Base-by-base conservation (phyloP, 1,140 invertebrate genomes). In the Polypedilum pembai region DNA sequence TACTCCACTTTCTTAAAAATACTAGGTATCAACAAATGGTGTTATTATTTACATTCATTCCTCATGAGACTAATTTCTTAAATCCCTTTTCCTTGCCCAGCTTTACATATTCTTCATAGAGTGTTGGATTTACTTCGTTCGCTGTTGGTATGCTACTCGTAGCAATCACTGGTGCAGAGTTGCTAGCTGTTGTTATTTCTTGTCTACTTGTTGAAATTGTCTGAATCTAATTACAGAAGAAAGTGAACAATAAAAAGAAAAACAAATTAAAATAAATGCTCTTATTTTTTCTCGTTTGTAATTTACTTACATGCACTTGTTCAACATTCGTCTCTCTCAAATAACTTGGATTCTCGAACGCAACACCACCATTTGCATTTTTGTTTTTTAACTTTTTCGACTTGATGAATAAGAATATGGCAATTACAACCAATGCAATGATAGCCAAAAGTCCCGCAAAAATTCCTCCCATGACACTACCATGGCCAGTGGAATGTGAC, bases 331-430 rank as follows among this genome's bases (percentile, higher is more conserved):
- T 85, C 79, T 91, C 91, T 76, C 91, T 85, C 74, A 92, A 85
- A 81, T 94, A 94, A 78, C 90, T 92, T 0, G 92, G 92, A 83
- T 94, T 94, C 80, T 93, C 92, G 80, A 94, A 94, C 3, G 91
- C 91, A 73, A 93, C 90, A 20, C 90, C 90, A 74, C 87, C 86
- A 66, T 79, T 81, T 20, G 76, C 78, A 7, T 84, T 81, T 77
- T 86, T 86, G 45, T 83, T 81, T 75, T 87, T 84, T 78, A 86
- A 81, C 73, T 87, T 88, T 78, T 85, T 87, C 41, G 86, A 87
- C 74, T 89, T 85, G 76, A 90, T 85, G 78, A 91, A 88, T 80
- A 90, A 86, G 75, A 89, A 85, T 56, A 85, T 86, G 20, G 85
- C 88, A 10, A 85, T 83, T 33, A 90, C 84, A 74, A 89, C 81